Evolutionary conservation across 2,888 invertebrate genomes (phyloP), one percentile per base, ranked within the genome.

Genomic region (Eledona agricola): DNA sequence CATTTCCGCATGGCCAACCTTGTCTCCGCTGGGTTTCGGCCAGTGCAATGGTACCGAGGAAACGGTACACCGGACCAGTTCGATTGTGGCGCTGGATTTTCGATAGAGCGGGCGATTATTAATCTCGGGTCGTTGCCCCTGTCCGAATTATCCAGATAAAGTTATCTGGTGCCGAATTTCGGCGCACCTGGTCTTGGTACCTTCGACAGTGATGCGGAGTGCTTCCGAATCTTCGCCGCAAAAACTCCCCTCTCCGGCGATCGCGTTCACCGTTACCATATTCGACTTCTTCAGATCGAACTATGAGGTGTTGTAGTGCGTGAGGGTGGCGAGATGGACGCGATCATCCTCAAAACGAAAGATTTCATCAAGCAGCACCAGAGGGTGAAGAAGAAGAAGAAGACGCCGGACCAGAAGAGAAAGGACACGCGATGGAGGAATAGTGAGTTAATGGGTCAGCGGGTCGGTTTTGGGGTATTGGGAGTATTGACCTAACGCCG

Each of bases 321-420:
- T 31, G 29, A 40, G 47, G 35, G 19, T 7, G 5, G 7, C 35
- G 5, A 37, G 37, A 70, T 69, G 64, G 70, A 71, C 49, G 65
- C 66, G 38, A 60, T 70, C 37, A 60, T 72, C 26, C 63, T 62
- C 13, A 71, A 65, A 61, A 72, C 71, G 12, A 72, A 73, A 49
- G 66, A 65, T 52, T 73, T 69, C 34, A 60, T 72, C 26, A 72
- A 68, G 35, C 56, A 58, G 10, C 50, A 56, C 11, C 59, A 62
- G 56, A 35, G 59, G 59, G 49, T 23, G 49, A 60, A 47, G 43
- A 45, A 29, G 46, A 59, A 13, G 42, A 59, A 45, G 51, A 47
- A 9, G 49, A 55, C 11, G 45, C 55, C 4, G 32, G 55, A n/a
- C n/a, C 26, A 59, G 65, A 28, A 55, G 61, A 38, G 15, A 43